Conservation (phyloP, 2,113 vertebrate genomes). For the Morone saxatilis region DNA sequence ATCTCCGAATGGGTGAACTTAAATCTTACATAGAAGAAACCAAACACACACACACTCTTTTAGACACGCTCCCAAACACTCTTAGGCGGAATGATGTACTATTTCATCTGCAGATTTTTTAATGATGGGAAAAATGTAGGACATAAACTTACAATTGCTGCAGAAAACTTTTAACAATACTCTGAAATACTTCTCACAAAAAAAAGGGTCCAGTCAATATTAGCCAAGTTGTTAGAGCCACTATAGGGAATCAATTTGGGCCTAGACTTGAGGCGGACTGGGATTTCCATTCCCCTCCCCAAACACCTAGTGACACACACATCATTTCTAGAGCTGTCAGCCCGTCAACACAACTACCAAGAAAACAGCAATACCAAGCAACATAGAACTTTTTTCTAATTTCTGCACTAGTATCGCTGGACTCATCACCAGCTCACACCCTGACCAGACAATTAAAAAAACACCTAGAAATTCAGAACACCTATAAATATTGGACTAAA, state of each 20-base stretch:
- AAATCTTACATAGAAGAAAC: neutral
- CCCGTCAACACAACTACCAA: no score
- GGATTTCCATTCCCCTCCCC: slow-evolving; percentile 1
- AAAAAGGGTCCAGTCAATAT: slow-evolving; percentile 19
- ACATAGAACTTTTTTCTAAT: neutral
- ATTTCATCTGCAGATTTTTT: neutral
- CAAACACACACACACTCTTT: neutral
- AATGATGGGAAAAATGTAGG: neutral
- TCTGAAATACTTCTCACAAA: neutral
- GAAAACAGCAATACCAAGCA: no score
- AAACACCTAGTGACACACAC: neutral
- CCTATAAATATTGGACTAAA: neutral
- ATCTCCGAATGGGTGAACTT: neutral
- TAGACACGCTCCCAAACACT: neutral
- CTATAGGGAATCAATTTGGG: slow-evolving; percentile 20
- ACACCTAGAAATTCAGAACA: slow-evolving; percentile 24
- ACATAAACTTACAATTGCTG: neutral
- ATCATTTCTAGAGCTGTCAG: no score
- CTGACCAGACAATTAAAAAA: neutral
- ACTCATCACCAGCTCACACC: neutral
- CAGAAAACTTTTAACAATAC: slow-evolving; percentile 8
- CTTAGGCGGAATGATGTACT: neutral
- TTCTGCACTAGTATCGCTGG: neutral
- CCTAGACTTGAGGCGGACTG: neutral
- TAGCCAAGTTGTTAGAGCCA: neutral